Evolutionary conservation across 2,113 vertebrate genomes (phyloP).

Genomic region (Prionailurus bengalensis): DNA sequence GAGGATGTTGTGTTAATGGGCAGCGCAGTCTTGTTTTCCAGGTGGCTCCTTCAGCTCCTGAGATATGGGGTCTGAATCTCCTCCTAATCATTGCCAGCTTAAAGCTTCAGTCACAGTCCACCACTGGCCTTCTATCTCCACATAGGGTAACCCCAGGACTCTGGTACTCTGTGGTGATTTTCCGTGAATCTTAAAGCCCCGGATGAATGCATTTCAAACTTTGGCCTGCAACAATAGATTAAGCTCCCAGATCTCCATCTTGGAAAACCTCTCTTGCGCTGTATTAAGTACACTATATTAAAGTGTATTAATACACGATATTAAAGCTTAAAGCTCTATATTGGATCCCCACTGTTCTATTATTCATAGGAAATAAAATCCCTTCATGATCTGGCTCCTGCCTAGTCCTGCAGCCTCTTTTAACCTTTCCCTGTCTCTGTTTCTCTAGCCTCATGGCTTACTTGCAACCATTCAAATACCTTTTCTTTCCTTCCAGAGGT

Average conservation of each 20-base stretch:
- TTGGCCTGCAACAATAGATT: background rate
- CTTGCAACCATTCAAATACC: background rate
- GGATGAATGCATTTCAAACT: background rate
- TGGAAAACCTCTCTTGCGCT: background rate
- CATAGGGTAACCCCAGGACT: background rate
- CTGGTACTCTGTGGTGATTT: background rate
- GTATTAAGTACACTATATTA: background rate
- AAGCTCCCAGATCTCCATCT: slow-evolving; percentile 4
- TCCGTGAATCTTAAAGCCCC: background rate
- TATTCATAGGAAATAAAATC: background rate
- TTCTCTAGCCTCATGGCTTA: background rate
- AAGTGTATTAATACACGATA: background rate
- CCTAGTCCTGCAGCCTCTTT: background rate
- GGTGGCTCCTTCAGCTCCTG: background rate
- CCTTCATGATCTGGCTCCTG: background rate
- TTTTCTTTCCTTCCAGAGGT: background rate
- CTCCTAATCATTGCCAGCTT: background rate
- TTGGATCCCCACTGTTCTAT: background rate
- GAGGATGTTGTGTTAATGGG: background rate
- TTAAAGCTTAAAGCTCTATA: slow-evolving; percentile 17
- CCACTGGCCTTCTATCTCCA: background rate
- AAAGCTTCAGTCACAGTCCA: background rate
- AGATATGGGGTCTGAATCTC: background rate
- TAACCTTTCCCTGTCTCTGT: background rate
- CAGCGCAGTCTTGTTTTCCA: background rate